These are phyloP conservation scores for Polyergus mexicanus DNA, from an alignment of 1,140 invertebrate species.

Conservation along the genomic window DNA sequence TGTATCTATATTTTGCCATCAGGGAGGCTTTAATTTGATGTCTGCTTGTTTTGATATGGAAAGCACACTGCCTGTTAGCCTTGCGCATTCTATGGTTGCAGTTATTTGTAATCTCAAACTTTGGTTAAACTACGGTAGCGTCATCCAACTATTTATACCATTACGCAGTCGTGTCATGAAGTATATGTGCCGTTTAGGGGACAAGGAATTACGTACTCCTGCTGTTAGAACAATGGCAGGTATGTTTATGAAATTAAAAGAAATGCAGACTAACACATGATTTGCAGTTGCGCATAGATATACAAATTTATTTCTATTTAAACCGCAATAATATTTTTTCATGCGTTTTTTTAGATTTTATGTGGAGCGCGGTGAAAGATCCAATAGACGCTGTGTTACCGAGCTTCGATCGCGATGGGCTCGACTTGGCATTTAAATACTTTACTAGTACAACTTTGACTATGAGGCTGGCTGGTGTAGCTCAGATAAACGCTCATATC, in stretches of 20 bases:
- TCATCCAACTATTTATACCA: constrained; percentile 95
- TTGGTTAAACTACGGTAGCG: constrained; percentile 97
- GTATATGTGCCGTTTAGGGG: constrained; percentile 97
- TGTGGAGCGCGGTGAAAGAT: constrained; percentile 97
- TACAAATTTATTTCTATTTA: constrained; percentile 13
- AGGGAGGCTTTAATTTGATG: constrained; percentile 95
- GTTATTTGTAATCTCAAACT: constrained; percentile 96
- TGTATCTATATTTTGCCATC: constrained; percentile 96
- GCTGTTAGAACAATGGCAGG: constrained; percentile 96
- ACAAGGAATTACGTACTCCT: constrained; percentile 95
- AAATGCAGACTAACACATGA: background rate
- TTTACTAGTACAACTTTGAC: constrained; percentile 97
- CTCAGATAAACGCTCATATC: constrained; percentile 98
- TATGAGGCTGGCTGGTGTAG: constrained; percentile 95
- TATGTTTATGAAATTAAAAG: constrained; percentile 76
- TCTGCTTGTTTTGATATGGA: constrained; percentile 94
- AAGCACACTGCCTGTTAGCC: constrained; percentile 92
- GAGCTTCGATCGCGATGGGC: constrained; percentile 95
- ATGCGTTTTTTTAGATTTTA: constrained; percentile 90
- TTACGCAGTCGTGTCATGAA: constrained; percentile 94
- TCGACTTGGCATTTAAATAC: constrained; percentile 97
- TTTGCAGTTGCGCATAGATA: background rate
- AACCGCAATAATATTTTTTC: constrained; percentile 65
- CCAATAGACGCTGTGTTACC: constrained; percentile 93
- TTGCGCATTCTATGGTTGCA: constrained; percentile 96